Conservation (phyloP, 1,140 invertebrate species). For the Dufourea novaeangliae region DNA sequence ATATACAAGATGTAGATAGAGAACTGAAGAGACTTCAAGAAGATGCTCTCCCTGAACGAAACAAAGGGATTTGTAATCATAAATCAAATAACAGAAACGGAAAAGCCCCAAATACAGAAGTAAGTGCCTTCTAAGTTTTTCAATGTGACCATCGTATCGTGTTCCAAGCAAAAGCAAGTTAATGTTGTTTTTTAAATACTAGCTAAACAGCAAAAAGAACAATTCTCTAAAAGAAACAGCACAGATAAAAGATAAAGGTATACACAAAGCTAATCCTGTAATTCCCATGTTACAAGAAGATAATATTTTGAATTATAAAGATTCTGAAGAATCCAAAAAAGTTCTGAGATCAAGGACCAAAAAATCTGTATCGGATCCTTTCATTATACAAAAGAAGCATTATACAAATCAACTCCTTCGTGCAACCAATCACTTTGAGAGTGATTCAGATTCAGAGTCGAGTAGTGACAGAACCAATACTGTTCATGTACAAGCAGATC, state of each 20-base stretch:
- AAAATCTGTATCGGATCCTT: slow-evolving; percentile 66
- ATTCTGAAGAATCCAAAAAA: slow-evolving; percentile 46
- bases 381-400: slow-evolving; percentile 60
- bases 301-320: slow-evolving; percentile 27
- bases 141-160: background rate
- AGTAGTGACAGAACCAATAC: slow-evolving; percentile 53
- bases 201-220: slow-evolving; percentile 40
- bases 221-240: slow-evolving; percentile 38
- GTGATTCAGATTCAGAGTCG: slow-evolving; percentile 69
- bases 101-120: slow-evolving; percentile 10
- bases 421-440: slow-evolving; percentile 58
- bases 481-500: slow-evolving; percentile 60
- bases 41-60: slow-evolving; percentile 61
- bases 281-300: slow-evolving; percentile 65
- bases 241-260: slow-evolving; percentile 38
- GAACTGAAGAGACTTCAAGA: slow-evolving; percentile 69
- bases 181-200: slow-evolving; percentile 11
- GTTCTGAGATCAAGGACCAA: slow-evolving; percentile 44
- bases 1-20: slow-evolving; percentile 63
- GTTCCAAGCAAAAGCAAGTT: background rate
- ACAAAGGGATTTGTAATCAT: slow-evolving; percentile 27
- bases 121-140: slow-evolving; percentile 22
- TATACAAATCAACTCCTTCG: slow-evolving; percentile 55
- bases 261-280: slow-evolving; percentile 56
- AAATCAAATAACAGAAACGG: slow-evolving; percentile 27